These are phyloP conservation scores for Cephus runcator DNA, from an alignment of 2,888 invertebrate genomes.

Conservation along the genomic window DNA sequence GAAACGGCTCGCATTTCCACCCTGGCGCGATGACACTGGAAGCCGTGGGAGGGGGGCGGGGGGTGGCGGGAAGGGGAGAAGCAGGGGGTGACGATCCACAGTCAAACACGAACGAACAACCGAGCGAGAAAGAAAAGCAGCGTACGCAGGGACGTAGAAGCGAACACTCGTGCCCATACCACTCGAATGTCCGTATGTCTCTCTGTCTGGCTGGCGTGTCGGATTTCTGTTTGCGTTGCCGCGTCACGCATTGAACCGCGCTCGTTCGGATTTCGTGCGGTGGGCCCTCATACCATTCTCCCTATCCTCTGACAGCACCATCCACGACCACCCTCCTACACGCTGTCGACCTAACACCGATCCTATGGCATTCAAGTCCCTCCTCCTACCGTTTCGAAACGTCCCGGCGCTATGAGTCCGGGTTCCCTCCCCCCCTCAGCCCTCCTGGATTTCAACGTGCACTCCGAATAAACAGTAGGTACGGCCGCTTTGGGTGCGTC, in stretches of 20 bases:
- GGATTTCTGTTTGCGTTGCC: slow-evolving; percentile 62
- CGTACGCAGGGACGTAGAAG: slow-evolving; percentile 37
- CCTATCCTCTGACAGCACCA: not conserved
- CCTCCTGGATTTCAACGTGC: not conserved
- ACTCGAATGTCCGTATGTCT: slow-evolving; percentile 28
- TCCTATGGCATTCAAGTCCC: not conserved
- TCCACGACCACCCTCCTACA: not conserved
- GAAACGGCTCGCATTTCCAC: slow-evolving; percentile 60
- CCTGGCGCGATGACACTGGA: slow-evolving; percentile 49
- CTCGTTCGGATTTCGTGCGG: slow-evolving; percentile 51
- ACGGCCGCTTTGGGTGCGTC: not conserved
- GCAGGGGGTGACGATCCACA: slow-evolving; percentile 47
- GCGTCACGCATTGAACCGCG: slow-evolving; percentile 58
- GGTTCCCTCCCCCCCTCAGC: not conserved
- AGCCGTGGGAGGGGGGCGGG: slow-evolving; percentile 32
- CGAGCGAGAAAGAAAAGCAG: slow-evolving; percentile 20
- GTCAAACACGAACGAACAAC: slow-evolving; percentile 46
- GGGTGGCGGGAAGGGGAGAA: slow-evolving; percentile 17
- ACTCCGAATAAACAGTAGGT: not conserved
- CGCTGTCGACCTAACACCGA: not conserved
- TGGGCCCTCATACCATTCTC: slow-evolving; percentile 1
- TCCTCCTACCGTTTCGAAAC: slow-evolving; percentile 2
- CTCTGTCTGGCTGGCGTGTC: slow-evolving; percentile 50
- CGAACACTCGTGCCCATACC: slow-evolving; percentile 50
- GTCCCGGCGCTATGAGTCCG: not conserved